A percentile compares a stretch with the other conserved stretches of the same genome.
phyloP scores from a whole-genome alignment of 2,888 invertebrate genomes.

The Machimus rusticus region DNA sequence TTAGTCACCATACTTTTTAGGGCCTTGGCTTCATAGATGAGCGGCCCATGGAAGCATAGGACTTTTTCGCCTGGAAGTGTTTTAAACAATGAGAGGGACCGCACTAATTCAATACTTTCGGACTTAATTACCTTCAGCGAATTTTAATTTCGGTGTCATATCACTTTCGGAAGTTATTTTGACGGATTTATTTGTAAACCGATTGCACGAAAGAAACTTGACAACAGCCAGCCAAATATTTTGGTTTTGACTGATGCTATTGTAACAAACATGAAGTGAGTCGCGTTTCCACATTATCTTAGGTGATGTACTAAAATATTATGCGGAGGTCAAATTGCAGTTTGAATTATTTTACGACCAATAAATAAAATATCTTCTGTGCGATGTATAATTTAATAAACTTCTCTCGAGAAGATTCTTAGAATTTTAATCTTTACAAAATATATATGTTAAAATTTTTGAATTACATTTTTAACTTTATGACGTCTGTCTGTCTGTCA shows the following conservation, averaged over 20 bases:
- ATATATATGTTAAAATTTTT: too few relatives aligned
- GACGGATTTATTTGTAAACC: conserved; percentile 43
- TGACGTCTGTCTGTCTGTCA: too few relatives aligned
- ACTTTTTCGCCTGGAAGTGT: conserved; percentile 80
- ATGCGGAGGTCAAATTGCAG: too few relatives aligned
- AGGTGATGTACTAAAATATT: too few relatives aligned
- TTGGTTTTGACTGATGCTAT: neutral
- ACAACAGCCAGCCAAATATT: neutral
- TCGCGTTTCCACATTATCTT: too few relatives aligned
- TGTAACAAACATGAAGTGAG: neutral
- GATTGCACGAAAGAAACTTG: neutral
- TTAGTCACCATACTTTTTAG: conserved; percentile 82
- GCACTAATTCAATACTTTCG: neutral
- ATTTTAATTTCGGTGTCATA: conserved; percentile 75
- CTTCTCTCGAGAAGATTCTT: too few relatives aligned
- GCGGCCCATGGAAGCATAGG: conserved; percentile 93
- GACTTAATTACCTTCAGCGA: conserved; percentile 71
- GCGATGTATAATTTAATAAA: too few relatives aligned
- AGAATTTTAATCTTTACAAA: too few relatives aligned
- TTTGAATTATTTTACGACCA: too few relatives aligned
- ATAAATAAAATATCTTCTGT: too few relatives aligned
- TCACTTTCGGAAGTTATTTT: conserved; percentile 52
- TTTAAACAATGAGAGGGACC: neutral
- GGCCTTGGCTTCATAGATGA: conserved; percentile 97
- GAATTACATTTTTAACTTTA: too few relatives aligned